Evolutionary conservation across 2,113 vertebrate species (phyloP), one percentile per base, ranked within the genome.

Genomic region (Marcusenius ussheri): DNA sequence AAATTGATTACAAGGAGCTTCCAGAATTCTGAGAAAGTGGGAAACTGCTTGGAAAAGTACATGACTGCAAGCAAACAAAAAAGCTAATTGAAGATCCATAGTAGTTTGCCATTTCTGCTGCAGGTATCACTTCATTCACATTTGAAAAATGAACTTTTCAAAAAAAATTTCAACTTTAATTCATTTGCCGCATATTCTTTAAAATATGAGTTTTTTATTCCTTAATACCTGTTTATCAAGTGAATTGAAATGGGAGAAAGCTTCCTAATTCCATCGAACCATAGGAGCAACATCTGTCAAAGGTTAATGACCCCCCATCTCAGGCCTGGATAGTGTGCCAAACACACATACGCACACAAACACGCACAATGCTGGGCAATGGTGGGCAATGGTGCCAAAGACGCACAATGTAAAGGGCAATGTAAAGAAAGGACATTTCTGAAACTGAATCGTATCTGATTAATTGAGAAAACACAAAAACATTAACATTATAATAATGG

Each of bases 401-500:
- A n/a, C 9, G 0, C 62, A 27, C n/a, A 9, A 27, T 31, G 62
- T 66, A 56, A 50, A 50, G 19, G 47, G 27, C 5, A 0, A 56
- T 21, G 51, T 21, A 56, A 24, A 17, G 85, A 88, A n/a, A 51
- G n/a, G 13, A 15, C 47, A 45, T 70, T 39, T 17, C 45, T 46
- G 50, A 70, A 86, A 84, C 11, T 7, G 31, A 87, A 39, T 90
- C 85, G 86, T 31, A 17, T 42, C 42, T 7, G 31, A 90, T 88
- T 50, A 80, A 90, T 88, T 88, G 45, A 35, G 31, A 46, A 83
- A 80, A 21, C 83, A 86, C 45, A 83, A 70, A 83, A 88, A 49
- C 47, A 45, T 3, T 90, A 45, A 62, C 17, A 90, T 87, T 70
- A 87, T 74, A 90, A 77, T 77, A 80, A 49, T 19, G 50, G 17